Evolutionary conservation across 2,113 vertebrate genomes (phyloP).

Genomic region (Tragelaphus imberbis): DNA sequence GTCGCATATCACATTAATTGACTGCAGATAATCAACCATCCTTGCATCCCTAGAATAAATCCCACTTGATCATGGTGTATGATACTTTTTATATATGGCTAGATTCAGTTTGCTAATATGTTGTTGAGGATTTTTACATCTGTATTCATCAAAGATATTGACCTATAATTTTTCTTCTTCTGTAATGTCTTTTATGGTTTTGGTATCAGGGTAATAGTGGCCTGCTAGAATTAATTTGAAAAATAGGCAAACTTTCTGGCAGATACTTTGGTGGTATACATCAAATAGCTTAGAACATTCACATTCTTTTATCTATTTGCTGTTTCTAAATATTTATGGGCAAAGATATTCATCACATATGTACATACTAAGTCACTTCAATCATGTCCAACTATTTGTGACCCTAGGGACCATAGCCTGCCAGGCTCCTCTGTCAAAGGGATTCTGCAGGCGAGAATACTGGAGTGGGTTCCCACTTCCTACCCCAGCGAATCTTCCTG

Average conservation of each 20-base stretch:
- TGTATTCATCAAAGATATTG: not conserved
- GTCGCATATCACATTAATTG: too few relatives aligned
- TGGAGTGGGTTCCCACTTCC: not conserved
- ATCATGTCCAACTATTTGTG: not conserved
- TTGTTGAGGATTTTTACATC: not conserved
- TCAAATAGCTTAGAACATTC: not conserved
- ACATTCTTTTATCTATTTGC: not conserved
- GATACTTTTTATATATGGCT: not conserved
- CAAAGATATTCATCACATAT: not conserved
- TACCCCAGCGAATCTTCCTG: rapidly evolving
- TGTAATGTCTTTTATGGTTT: not conserved
- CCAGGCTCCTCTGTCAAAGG: not conserved
- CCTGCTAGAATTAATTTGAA: not conserved
- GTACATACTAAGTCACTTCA: not conserved
- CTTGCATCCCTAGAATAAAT: too few relatives aligned
- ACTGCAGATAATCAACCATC: too few relatives aligned
- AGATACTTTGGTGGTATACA: not conserved
- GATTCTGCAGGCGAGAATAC: not conserved
- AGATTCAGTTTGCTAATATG: not conserved
- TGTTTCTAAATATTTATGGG: not conserved
- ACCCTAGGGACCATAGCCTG: not conserved
- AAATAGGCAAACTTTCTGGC: not conserved
- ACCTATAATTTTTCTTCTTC: not conserved
- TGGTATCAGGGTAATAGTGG: not conserved
- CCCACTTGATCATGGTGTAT: not conserved